Evolutionary conservation across 2,113 vertebrate species (phyloP), one percentile per base, ranked within the genome.

Genomic region (Cricetomys ansorgei): DNA sequence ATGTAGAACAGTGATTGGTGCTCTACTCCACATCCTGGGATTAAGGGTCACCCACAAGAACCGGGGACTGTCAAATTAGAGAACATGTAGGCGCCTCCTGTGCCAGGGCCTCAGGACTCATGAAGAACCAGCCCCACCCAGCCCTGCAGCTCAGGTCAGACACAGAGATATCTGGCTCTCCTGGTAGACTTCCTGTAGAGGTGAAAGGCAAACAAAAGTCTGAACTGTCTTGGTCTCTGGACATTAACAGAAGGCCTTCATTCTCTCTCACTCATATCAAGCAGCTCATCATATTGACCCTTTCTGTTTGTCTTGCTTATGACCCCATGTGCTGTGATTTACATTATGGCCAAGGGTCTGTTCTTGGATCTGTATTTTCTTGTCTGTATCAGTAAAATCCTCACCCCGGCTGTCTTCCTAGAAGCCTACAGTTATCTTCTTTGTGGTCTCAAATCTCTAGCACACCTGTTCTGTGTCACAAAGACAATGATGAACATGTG

Each of bases 201-300:
- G 15, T 34, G 37, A 25, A 53, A 34, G 13, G 12, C 1, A 53
- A 53, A 34, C 21, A 45, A 29, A 48, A 76, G 48, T 31, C 27
- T 31, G 4, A 76, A 48, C 25, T 29, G 19, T n/a, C n/a, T n/a
- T n/a, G 7, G 15, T 10, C 29, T 77, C 10, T 50, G 48, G 19
- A 10, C 5, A 13, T 19, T 31, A 53, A 27, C 9, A 53, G 75
- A 77, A 77, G 13, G 15, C 7, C 48, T 3, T 10, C 48, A 19
- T 77, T 53, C 29, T 77, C 1, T 19, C 75, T 77, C 5, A 50
- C 21, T 31, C 27, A 31, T 53, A 48, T 77, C 3, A 31, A 1
- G n/a, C n/a, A n/a, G 16, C 3, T 77, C 48, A 53, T 3, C 1
- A 3, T 31, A 19, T 4, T 19, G 13, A 1, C 31, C 7, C 1